A percentile compares a stretch with the other conserved stretches of the same genome.
Evolutionary conservation across 2,888 invertebrate species (phyloP).

Genomic region (Colletes collaris): DNA sequence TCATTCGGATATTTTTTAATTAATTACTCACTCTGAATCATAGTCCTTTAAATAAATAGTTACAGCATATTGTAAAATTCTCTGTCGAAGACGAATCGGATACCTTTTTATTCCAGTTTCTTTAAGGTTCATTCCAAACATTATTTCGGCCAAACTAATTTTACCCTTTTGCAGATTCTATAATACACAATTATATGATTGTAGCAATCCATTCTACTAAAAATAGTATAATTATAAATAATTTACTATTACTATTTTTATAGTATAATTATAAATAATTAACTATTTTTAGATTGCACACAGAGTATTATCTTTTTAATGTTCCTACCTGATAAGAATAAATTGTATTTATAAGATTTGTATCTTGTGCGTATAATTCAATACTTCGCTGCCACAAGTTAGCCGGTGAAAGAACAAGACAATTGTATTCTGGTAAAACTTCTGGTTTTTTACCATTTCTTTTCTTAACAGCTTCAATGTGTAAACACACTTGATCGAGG

Average conservation of each 20-base stretch:
- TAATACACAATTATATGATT: conserved; percentile 32
- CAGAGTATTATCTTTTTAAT: background rate
- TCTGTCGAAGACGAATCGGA: conserved; percentile 92
- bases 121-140: conserved; percentile 95
- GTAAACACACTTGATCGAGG: conserved; percentile 92
- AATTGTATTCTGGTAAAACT: conserved; percentile 95
- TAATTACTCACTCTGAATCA: conserved; percentile 88
- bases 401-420: conserved; percentile 95
- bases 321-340: conserved; percentile 91
- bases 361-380: conserved; percentile 91
- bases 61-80: conserved; percentile 94
- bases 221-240: background rate
- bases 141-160: conserved; percentile 93
- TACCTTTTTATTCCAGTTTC: conserved; percentile 96
- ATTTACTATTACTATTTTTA: too few relatives aligned
- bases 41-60: conserved; percentile 93
- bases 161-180: conserved; percentile 93
- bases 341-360: conserved; percentile 91
- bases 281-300: background rate
- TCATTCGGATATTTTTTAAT: background rate
- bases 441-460: conserved; percentile 85
- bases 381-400: conserved; percentile 96
- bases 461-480: conserved; percentile 91
- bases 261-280: background rate
- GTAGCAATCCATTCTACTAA: background rate